A percentile compares a stretch with the other conserved stretches of the same genome.
phyloP scores from a whole-genome alignment of 2,797 vertebrate species.

The Coendou prehensilis region DNA sequence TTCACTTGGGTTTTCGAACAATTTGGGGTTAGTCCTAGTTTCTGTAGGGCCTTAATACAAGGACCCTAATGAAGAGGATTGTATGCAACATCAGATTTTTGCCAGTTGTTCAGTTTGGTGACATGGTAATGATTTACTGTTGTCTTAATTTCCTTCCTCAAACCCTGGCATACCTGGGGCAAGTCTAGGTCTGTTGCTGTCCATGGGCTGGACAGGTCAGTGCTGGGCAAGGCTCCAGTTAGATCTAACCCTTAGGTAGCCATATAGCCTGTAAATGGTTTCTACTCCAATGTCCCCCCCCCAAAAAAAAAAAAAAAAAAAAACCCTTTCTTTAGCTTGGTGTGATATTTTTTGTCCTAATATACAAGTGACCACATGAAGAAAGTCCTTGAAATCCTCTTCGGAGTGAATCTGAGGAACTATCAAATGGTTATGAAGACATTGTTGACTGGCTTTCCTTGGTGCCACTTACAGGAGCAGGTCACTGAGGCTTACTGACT shows the following conservation, averaged over 20 bases:
- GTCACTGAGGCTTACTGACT: not conserved
- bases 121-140: not conserved
- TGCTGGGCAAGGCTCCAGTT: not conserved
- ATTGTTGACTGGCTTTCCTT: not conserved
- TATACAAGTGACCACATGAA: not conserved
- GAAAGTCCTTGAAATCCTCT: not conserved
- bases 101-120: not conserved
- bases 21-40: not conserved
- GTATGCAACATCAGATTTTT: not conserved
- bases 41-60: not conserved
- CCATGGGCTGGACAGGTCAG: not conserved
- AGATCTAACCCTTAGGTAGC: not conserved
- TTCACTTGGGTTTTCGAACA: not conserved
- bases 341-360: not conserved
- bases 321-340: not conserved
- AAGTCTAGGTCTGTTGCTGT: not conserved
- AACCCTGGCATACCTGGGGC: too few relatives aligned
- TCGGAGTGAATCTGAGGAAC: not conserved
- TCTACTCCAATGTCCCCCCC: not conserved
- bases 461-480: not conserved
- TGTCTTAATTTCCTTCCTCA: not conserved
- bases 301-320: too few relatives aligned
- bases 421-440: not conserved
- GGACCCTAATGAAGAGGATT: not conserved
- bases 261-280: not conserved